phyloP scores from a whole-genome alignment of 2,797 vertebrate species.

The Lagocephalus sceleratus region DNA sequence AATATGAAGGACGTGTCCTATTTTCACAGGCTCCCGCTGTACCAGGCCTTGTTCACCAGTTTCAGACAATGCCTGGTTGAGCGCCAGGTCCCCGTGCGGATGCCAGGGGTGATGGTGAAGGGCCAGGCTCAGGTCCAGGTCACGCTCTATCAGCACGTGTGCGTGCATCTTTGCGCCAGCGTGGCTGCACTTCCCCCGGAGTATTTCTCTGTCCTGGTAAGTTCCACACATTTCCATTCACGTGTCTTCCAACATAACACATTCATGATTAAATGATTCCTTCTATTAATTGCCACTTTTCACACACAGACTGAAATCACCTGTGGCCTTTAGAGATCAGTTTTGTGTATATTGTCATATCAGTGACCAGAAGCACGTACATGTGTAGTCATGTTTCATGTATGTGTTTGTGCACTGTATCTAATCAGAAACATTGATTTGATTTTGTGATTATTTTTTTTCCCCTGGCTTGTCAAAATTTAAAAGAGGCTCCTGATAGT shows the following conservation, averaged over 20 bases:
- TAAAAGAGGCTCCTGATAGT: too few species aligned
- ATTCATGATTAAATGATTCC: too few species aligned
- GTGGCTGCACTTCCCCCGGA: slow-evolving; percentile 78
- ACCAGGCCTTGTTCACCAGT: slow-evolving; percentile 81
- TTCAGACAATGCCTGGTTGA: slow-evolving; percentile 83
- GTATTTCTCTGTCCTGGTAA: slow-evolving; percentile 84
- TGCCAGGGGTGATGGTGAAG: slow-evolving; percentile 77
- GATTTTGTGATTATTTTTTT: too few species aligned
- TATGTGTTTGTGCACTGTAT: too few species aligned
- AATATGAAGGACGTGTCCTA: not conserved
- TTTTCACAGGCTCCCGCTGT: slow-evolving; percentile 78
- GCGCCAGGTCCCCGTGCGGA: slow-evolving; percentile 77
- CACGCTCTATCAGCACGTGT: slow-evolving; percentile 86
- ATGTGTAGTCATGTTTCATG: too few species aligned
- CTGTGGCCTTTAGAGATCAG: too few species aligned
- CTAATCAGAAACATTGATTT: too few species aligned
- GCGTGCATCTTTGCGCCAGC: slow-evolving; percentile 85
- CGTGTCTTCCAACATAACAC: not conserved
- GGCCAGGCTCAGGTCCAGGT: slow-evolving; percentile 78
- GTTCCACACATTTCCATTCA: slow-evolving; percentile 23
- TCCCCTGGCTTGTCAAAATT: too few species aligned
- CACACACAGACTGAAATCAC: too few species aligned
- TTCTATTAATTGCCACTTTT: too few species aligned
- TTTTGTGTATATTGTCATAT: too few species aligned
- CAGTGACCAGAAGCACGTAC: too few species aligned